phyloP scores from a whole-genome alignment of 2,797 vertebrate genomes.

The Clamator glandarius region DNA sequence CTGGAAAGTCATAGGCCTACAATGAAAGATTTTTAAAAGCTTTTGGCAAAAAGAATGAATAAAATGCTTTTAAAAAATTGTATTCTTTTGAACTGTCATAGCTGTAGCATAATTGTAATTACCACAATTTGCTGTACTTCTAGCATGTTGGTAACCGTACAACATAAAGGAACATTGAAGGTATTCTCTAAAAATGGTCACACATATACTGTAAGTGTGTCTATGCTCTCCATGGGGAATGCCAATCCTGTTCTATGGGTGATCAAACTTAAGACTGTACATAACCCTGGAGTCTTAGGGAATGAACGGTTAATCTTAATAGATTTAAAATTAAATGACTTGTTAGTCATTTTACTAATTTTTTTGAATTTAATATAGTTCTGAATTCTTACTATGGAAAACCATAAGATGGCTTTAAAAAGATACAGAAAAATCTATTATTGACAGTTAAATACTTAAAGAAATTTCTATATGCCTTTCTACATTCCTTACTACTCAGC shows the following conservation, averaged over 20 bases:
- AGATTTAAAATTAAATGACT: neutral
- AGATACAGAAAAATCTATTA: neutral
- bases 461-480: neutral
- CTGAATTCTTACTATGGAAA: neutral
- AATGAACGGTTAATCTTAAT: neutral
- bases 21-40: neutral
- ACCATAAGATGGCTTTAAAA: neutral
- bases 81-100: slow-evolving; percentile 4
- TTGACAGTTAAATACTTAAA: neutral
- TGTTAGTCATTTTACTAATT: neutral
- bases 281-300: neutral
- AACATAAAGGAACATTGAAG: neutral
- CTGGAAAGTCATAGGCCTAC: neutral
- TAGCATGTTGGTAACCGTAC: neutral
- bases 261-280: neutral
- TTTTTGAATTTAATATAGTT: neutral
- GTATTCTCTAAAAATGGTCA: neutral
- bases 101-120: neutral
- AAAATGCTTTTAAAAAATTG: slow-evolving; percentile 24
- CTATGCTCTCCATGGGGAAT: neutral
- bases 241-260: neutral
- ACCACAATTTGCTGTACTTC: neutral
- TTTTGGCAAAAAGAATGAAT: neutral
- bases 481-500: neutral
- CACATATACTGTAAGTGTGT: neutral